Evolutionary conservation across 2,888 invertebrate genomes (phyloP).

Genomic region (Aricia artaxerxes): DNA sequence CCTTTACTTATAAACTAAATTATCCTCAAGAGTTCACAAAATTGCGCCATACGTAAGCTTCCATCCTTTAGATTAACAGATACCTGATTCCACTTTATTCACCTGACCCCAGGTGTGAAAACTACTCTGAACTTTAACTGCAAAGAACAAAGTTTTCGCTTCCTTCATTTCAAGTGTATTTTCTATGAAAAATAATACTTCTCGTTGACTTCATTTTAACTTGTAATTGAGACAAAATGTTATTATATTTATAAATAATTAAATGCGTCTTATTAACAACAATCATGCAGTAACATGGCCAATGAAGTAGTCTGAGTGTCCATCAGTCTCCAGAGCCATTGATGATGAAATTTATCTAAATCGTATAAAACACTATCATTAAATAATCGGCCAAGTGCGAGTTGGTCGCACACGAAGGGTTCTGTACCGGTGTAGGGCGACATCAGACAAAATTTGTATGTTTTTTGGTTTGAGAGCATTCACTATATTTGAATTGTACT

Average conservation of each 20-base stretch:
- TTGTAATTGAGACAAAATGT: not conserved
- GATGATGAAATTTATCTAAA: too few species aligned
- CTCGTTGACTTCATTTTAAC: not conserved
- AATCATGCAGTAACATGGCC: too few species aligned
- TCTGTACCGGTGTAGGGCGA: too few species aligned
- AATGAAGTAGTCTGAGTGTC: too few species aligned
- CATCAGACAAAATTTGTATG: too few species aligned
- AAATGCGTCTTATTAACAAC: not conserved
- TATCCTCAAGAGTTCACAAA: not conserved
- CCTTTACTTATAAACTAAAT: not conserved
- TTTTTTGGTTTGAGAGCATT: too few species aligned
- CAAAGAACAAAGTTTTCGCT: not conserved
- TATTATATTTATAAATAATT: not conserved
- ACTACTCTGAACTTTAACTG: constrained; percentile 22
- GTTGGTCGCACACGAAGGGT: too few species aligned
- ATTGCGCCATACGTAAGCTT: constrained; percentile 4
- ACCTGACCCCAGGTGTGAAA: not conserved
- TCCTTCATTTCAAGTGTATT: constrained; percentile 20
- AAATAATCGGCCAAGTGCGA: too few species aligned
- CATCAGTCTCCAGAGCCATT: too few species aligned
- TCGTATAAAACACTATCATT: too few species aligned
- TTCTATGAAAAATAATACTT: constrained; percentile 12
- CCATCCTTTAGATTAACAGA: constrained; percentile 2
- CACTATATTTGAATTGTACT: too few species aligned
- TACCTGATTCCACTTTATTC: constrained; percentile 13